phyloP scores from a whole-genome alignment of 2,797 vertebrate species.

The Prionace glauca region DNA sequence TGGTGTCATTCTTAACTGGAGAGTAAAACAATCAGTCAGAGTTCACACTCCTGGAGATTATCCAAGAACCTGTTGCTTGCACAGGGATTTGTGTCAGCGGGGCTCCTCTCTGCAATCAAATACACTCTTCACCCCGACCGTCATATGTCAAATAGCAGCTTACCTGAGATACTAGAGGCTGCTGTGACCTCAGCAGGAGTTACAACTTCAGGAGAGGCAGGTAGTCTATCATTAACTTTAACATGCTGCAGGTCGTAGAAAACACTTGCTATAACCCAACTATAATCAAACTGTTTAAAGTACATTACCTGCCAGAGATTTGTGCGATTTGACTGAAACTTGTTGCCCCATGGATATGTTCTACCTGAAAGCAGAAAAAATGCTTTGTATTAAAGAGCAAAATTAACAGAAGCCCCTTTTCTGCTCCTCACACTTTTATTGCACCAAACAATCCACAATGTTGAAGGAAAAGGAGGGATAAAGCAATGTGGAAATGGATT shows the following conservation, averaged over 20 bases:
- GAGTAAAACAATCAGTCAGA: background rate
- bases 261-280: background rate
- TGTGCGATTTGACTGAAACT: slow-evolving; percentile 75
- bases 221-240: background rate
- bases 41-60: background rate
- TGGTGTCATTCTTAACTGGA: background rate
- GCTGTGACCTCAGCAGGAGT: background rate
- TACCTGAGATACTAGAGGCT: background rate
- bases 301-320: slow-evolving; percentile 89
- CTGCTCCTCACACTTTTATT: background rate
- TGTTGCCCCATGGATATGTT: slow-evolving; percentile 88
- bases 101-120: background rate
- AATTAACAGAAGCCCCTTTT: background rate
- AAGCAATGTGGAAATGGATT: background rate
- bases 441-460: background rate
- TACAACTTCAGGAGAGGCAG: background rate
- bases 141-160: background rate
- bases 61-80: background rate
- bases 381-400: background rate
- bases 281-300: background rate
- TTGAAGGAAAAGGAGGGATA: background rate
- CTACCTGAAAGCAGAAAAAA: slow-evolving; percentile 59
- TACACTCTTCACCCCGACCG: background rate
- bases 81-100: background rate
- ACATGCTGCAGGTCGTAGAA: background rate